Conservation (phyloP, 2,797 vertebrate genomes). For the Sternarchorhynchus goeldii region DNA sequence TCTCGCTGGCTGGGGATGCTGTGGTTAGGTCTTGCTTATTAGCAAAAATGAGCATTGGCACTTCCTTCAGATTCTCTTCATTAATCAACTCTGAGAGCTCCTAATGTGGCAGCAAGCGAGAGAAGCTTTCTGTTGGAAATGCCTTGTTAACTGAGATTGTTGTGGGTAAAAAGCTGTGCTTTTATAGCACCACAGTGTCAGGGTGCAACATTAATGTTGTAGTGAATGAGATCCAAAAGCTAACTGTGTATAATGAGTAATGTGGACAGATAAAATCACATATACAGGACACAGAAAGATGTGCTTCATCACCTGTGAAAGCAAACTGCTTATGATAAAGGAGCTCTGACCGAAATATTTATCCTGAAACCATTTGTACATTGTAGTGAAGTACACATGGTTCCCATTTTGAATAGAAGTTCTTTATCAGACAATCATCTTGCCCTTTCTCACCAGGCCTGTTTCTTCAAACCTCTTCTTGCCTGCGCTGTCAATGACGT, state of each 20-base stretch:
- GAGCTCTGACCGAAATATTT: no score
- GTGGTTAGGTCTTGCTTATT: constrained; percentile 89
- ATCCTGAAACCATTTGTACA: no score
- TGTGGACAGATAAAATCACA: no score
- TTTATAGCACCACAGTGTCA: background rate
- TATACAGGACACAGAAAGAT: no score
- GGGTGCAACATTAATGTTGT: background rate
- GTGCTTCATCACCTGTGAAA: no score
- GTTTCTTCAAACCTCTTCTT: constrained; percentile 91
- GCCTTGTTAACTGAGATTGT: no score
- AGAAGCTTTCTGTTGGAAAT: background rate
- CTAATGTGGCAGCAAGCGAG: constrained; percentile 62
- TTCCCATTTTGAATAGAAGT: no score
- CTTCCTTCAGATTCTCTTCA: constrained; percentile 80
- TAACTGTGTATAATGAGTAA: no score
- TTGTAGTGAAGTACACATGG: no score
- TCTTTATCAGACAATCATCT: background rate
- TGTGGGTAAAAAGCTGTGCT: background rate
- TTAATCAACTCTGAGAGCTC: constrained; percentile 85
- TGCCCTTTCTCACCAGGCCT: constrained; percentile 77
- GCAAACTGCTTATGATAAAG: no score
- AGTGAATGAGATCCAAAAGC: background rate
- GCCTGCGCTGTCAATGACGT: constrained; percentile 89
- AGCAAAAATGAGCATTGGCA: constrained; percentile 87
- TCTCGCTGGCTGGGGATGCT: constrained; percentile 82